These are phyloP conservation scores for Nyctibius bracteatus DNA, from an alignment of 2,113 vertebrate species.

Conservation along the genomic window DNA sequence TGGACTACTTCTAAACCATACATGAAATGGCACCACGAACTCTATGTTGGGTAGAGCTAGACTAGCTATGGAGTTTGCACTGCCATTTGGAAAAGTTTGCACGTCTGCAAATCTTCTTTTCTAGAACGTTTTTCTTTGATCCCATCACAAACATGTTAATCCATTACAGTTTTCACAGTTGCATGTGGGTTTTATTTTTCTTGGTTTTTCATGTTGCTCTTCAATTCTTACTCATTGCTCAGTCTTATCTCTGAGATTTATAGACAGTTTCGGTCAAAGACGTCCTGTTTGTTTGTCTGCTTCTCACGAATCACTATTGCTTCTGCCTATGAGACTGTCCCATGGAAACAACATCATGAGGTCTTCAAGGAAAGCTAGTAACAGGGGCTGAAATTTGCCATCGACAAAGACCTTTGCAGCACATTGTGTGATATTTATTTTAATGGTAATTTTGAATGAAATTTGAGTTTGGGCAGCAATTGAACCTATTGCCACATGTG, in stretches of 20 bases:
- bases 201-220: not conserved
- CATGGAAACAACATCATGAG: not conserved
- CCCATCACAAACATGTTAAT: not conserved
- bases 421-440: not conserved
- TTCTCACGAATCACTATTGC: not conserved
- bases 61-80: not conserved
- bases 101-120: not conserved
- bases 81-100: not conserved
- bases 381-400: not conserved
- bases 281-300: not conserved
- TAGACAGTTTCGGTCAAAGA: not conserved
- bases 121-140: not conserved
- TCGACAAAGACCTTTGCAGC: not conserved
- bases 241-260: not conserved
- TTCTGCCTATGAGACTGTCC: not conserved
- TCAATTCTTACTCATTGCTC: not conserved
- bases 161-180: not conserved
- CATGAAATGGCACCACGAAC: not conserved
- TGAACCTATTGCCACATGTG: not conserved
- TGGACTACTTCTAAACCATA: not conserved
- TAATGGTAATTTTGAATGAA: not conserved
- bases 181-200: not conserved
- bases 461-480: not conserved
- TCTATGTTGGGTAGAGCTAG: not conserved
- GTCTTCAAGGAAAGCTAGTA: not conserved